Percentiles rank a stretch among this genome's conserved stretches.
Conservation (phyloP, 37 sponge, comb jelly and placozoan species). For the Eunapius fragilis region DNA sequence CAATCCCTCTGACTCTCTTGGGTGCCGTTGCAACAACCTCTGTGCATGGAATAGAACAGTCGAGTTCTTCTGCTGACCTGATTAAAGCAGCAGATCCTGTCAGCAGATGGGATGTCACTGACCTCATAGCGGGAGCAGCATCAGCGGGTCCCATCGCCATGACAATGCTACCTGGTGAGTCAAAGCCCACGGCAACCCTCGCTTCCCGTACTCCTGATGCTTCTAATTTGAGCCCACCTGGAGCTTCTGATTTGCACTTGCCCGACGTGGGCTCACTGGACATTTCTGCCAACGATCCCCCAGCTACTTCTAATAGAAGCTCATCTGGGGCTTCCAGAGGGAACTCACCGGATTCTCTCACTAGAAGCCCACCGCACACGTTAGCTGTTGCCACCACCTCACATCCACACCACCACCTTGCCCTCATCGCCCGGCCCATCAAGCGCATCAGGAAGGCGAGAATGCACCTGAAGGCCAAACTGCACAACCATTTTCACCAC, state of each 20-base stretch:
- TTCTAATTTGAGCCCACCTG: not conserved
- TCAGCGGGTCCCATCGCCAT: too few relatives aligned
- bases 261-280: not conserved
- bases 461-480: not conserved
- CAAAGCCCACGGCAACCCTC: too few relatives aligned
- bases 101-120: too few relatives aligned
- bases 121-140: too few relatives aligned
- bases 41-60: not conserved
- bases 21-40: not conserved
- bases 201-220: not conserved
- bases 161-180: too few relatives aligned
- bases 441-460: not conserved
- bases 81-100: not conserved
- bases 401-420: not conserved
- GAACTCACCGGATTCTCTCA: not conserved
- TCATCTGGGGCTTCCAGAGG: not conserved
- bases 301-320: not conserved
- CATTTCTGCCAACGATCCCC: not conserved
- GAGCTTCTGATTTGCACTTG: not conserved
- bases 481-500: not conserved
- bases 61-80: not conserved
- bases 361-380: not conserved
- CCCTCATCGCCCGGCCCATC: not conserved
- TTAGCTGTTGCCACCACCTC: not conserved
- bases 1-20: too few relatives aligned